Percentiles rank a stretch among this genome's conserved stretches.
phyloP scores from a whole-genome alignment of 1,140 invertebrate genomes.

The Anoplolepis gracilipes region DNA sequence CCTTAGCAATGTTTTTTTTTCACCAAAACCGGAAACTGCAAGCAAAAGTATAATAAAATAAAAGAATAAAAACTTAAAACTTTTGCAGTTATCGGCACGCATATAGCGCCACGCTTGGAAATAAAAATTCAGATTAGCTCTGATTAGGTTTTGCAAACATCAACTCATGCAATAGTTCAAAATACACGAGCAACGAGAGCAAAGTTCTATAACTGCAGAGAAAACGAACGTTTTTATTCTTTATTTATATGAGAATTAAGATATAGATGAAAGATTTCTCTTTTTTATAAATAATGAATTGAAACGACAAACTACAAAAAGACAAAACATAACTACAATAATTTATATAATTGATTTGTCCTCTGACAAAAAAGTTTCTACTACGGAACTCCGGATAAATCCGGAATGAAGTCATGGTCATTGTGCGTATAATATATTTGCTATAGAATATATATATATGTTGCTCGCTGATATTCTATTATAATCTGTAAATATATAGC shows the following conservation, averaged over 20 bases:
- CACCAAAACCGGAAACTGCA: not conserved
- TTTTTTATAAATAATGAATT: not conserved
- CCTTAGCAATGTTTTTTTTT: not conserved
- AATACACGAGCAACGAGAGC: not conserved
- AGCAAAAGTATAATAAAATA: not conserved
- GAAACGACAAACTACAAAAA: not conserved
- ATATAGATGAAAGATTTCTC: not conserved
- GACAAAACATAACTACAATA: not conserved
- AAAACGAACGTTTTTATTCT: not conserved
- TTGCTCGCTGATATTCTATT: not conserved
- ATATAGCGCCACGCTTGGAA: not conserved
- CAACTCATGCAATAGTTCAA: not conserved
- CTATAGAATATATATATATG: not conserved
- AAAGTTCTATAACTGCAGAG: not conserved
- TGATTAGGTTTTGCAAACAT: not conserved
- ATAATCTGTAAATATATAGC: not conserved
- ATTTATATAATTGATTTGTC: conserved; percentile 1
- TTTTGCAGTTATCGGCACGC: too few species aligned
- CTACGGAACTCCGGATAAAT: not conserved
- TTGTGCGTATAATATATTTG: not conserved
- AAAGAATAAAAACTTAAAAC: not conserved
- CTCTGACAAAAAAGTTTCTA: conserved; percentile 7
- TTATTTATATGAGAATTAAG: not conserved
- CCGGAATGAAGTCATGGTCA: conserved; percentile 9
- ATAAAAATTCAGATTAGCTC: conserved; percentile 31